Percentiles rank a stretch among this genome's conserved stretches.
phyloP scores from a whole-genome alignment of 64 coral and sea anemone genomes.

The Actinia tenebrosa region DNA sequence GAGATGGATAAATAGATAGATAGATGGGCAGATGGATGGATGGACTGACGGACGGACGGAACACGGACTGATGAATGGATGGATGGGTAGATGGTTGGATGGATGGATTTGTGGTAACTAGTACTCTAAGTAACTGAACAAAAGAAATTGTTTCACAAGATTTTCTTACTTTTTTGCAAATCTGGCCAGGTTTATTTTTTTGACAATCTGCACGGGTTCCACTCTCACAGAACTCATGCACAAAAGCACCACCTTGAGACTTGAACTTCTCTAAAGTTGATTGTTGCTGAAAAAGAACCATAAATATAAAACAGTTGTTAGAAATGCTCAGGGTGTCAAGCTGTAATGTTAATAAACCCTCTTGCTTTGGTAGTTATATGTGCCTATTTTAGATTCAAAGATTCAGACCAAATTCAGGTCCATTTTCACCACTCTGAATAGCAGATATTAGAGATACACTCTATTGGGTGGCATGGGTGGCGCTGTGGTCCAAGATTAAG shows the following conservation, averaged over 20 bases:
- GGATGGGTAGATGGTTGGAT: background rate
- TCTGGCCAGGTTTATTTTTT: conserved; percentile 48
- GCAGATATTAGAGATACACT: too few species aligned
- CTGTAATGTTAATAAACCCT: too few species aligned
- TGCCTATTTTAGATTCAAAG: too few species aligned
- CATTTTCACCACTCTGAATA: too few species aligned
- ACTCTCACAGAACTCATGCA: conserved; percentile 98
- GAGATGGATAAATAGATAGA: background rate
- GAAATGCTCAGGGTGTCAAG: too few species aligned
- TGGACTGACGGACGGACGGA: background rate
- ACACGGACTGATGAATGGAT: background rate
- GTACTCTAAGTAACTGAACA: background rate
- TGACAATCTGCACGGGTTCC: conserved; percentile 90
- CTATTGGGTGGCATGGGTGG: too few species aligned
- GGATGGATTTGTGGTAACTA: background rate
- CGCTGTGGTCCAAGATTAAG: too few species aligned
- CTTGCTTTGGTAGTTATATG: too few species aligned
- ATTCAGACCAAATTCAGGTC: too few species aligned
- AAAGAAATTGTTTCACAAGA: background rate
- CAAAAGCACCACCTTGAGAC: conserved; percentile 94
- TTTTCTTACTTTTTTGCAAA: conserved; percentile 81
- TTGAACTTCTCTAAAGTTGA: conserved; percentile 92
- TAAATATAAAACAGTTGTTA: too few species aligned
- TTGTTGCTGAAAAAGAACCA: conserved; percentile 54
- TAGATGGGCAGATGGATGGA: background rate